Percentiles rank a stretch among this genome's conserved stretches.
Conservation (phyloP, 2,888 invertebrate species). For the Neoascia interrupta region DNA sequence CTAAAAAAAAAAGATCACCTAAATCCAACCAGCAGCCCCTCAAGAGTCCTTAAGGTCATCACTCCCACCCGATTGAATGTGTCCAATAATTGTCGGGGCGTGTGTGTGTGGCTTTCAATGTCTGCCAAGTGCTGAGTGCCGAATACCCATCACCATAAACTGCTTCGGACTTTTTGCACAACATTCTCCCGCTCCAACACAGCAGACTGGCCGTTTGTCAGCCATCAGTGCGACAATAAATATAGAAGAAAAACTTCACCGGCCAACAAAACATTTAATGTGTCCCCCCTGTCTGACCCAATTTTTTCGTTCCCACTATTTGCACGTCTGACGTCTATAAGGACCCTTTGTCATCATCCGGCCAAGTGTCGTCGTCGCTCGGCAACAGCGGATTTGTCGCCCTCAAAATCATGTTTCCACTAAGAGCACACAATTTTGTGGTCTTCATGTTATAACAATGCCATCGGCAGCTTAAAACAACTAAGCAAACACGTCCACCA, state of each 20-base stretch:
- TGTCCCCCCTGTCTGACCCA: constrained; percentile 35
- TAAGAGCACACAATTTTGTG: constrained; percentile 65
- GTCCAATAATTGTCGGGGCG: constrained; percentile 56
- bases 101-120: too few species aligned
- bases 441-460: constrained; percentile 64
- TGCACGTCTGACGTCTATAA: constrained; percentile 24
- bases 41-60: constrained; percentile 39
- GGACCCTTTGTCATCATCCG: constrained; percentile 42
- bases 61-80: constrained; percentile 49
- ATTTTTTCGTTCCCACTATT: constrained; percentile 37
- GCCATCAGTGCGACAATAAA: constrained; percentile 39
- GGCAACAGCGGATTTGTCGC: constrained; percentile 55
- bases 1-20: neutral
- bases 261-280: constrained; percentile 22
- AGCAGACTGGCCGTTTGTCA: constrained; percentile 39
- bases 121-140: too few species aligned
- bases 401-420: constrained; percentile 65
- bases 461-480: constrained; percentile 63
- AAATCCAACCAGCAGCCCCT: constrained; percentile 4
- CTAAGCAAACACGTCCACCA: constrained; percentile 61
- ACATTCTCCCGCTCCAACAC: neutral
- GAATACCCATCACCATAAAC: constrained; percentile 54
- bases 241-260: neutral
- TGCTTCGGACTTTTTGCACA: constrained; percentile 45
- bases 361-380: constrained; percentile 32